Conservation (phyloP, 2,888 invertebrate genomes). For the Diaphora mendica region DNA sequence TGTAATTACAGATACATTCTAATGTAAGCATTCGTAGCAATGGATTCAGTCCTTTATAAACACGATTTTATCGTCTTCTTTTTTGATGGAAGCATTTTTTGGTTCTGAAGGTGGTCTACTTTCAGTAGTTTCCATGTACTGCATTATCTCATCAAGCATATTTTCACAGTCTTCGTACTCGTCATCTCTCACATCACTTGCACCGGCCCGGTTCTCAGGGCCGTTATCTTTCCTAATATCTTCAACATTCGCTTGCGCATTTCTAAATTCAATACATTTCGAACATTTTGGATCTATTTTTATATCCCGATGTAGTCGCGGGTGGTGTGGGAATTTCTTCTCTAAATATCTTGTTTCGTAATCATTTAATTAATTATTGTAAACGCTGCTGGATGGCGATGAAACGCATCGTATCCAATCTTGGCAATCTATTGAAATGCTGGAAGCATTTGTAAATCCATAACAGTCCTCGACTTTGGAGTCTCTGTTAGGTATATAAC, state of each 20-base stretch:
- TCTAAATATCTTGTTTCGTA: slow-evolving; percentile 63
- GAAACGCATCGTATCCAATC: slow-evolving; percentile 75
- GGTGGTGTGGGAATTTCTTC: slow-evolving; percentile 58
- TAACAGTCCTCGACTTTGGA: slow-evolving; percentile 68
- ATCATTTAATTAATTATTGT: slow-evolving; percentile 70
- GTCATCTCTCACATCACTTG: slow-evolving; percentile 26
- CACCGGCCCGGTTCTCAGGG: slow-evolving; percentile 23
- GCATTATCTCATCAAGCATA: slow-evolving; percentile 79
- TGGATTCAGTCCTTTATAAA: slow-evolving; percentile 65
- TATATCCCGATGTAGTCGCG: slow-evolving; percentile 49
- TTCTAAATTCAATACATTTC: slow-evolving; percentile 31
- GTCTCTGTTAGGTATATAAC: slow-evolving; percentile 60
- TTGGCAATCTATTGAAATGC: slow-evolving; percentile 72
- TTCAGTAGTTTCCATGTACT: slow-evolving; percentile 70
- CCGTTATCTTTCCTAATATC: slow-evolving; percentile 31
- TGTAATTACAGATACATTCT: not conserved
- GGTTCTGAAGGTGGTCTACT: slow-evolving; percentile 59
- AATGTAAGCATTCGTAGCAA: not conserved
- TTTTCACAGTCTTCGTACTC: slow-evolving; percentile 62
- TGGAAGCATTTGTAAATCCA: slow-evolving; percentile 73
- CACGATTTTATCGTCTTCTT: slow-evolving; percentile 68
- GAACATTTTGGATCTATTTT: slow-evolving; percentile 41
- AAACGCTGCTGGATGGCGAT: slow-evolving; percentile 69
- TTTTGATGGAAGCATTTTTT: slow-evolving; percentile 68
- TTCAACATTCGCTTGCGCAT: slow-evolving; percentile 22